phyloP scores from a whole-genome alignment of 2,888 invertebrate genomes.

The Pyrrhia umbra region DNA sequence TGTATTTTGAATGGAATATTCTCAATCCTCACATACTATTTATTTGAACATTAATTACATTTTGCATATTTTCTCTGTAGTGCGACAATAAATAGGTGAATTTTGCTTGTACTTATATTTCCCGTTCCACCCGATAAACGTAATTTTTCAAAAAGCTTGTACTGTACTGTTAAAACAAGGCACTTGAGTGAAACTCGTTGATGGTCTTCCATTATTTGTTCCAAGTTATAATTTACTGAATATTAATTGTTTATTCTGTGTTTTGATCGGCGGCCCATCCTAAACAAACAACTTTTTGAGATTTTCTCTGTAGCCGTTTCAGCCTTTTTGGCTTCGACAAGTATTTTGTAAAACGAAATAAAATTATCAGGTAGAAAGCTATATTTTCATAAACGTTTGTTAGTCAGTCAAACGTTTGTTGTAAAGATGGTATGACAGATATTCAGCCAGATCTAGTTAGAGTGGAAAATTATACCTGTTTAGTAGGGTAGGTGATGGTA shows the following conservation, averaged over 20 bases:
- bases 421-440: background rate
- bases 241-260: constrained; percentile 61
- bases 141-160: constrained; percentile 18
- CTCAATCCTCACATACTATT: no score
- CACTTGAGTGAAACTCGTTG: constrained; percentile 19
- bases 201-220: constrained; percentile 53
- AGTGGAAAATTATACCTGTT: no score
- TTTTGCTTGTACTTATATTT: background rate
- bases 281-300: constrained; percentile 60
- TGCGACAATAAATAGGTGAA: background rate
- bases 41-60: no score
- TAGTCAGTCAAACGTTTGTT: background rate
- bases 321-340: constrained; percentile 23
- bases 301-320: constrained; percentile 22
- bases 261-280: constrained; percentile 51
- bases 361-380: background rate
- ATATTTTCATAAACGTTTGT: background rate
- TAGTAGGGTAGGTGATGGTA: no score
- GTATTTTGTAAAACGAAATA: constrained; percentile 3
- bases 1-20: no score
- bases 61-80: background rate
- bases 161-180: constrained; percentile 31
- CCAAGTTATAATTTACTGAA: constrained; percentile 62
- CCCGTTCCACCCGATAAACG: background rate
- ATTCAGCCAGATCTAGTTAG: background rate